phyloP scores from a whole-genome alignment of 37 sponge, comb jelly and placozoan species.

The Agelas oroides region DNA sequence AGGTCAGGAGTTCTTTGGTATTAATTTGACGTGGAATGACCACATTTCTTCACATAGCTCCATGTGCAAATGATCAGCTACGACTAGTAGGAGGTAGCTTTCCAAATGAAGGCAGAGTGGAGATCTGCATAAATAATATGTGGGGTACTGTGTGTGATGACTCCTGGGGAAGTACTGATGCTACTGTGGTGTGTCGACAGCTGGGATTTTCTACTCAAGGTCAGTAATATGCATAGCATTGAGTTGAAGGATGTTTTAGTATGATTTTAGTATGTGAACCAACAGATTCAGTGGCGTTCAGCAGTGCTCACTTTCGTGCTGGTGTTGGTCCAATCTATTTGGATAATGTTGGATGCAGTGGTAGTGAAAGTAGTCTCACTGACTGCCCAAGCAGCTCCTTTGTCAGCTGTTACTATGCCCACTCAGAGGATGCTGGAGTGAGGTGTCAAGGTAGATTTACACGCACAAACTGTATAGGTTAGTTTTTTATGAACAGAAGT shows the following conservation, averaged over 20 bases:
- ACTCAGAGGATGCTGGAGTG: background rate
- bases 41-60: too few relatives aligned
- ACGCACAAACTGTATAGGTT: too few relatives aligned
- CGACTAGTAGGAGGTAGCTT: background rate
- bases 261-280: too few relatives aligned
- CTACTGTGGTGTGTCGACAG: background rate
- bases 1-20: too few relatives aligned
- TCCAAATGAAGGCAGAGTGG: background rate
- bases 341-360: background rate
- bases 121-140: background rate
- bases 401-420: background rate
- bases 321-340: background rate
- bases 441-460: background rate
- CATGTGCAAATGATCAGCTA: background rate
- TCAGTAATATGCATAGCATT: background rate
- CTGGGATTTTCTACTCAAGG: background rate
- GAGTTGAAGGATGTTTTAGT: too few relatives aligned
- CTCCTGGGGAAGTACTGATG: background rate
- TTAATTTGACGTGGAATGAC: too few relatives aligned
- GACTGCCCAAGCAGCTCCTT: background rate
- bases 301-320: conserved; percentile 2
- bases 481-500: too few relatives aligned
- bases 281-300: background rate
- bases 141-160: too few relatives aligned
- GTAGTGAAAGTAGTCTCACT: background rate